Evolutionary conservation across 2,888 invertebrate species (phyloP), one percentile per base, ranked within the genome.

Genomic region (Standfussiana lucernea): DNA sequence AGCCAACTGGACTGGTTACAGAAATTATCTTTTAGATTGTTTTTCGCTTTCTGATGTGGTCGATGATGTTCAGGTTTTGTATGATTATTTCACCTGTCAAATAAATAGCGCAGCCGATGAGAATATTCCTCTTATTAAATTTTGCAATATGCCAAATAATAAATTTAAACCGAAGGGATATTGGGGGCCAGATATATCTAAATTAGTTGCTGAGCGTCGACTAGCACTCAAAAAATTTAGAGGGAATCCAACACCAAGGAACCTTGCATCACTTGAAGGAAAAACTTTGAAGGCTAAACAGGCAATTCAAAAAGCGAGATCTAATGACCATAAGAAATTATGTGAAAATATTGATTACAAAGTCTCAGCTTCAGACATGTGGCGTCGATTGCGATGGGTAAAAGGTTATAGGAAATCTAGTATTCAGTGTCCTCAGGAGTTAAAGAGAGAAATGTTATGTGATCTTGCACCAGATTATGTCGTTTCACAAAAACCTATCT

Each of bases 1-100:
- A 7, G 68, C 68, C 24, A 28, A 50, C 37, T 68, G 68, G 68
- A 50, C 35, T 53, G 68, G 47, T 37, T 68, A 68, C 50, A 68
- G 18, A n/a, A 68, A 68, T n/a, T 10, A 2, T 53, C 50, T 68
- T n/a, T 37, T 32, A 11, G 37, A 50, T 68, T n/a, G 50, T 37
- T 68, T 68, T 37, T 18, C 24, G 2, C 10, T 35, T 24, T 35
- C 50, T 50, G 11, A 32, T 35, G 35, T 0, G 24, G 50, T 35
- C 5, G 18, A 28, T 65, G 65, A 65, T 15, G 28, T 65, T 15
- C 28, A 42, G 42, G 15, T 42, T n/a, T 35, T 35, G 21, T 67
- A 32, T 35, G 65, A 65, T 42, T 28, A 65, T 45, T 65, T 45
- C 45, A 45, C 32, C 21, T 24, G 11, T 45, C 66, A 68, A 53